Evolutionary conservation across 2,797 vertebrate species (phyloP).

Genomic region (Gymnocypris eckloni): DNA sequence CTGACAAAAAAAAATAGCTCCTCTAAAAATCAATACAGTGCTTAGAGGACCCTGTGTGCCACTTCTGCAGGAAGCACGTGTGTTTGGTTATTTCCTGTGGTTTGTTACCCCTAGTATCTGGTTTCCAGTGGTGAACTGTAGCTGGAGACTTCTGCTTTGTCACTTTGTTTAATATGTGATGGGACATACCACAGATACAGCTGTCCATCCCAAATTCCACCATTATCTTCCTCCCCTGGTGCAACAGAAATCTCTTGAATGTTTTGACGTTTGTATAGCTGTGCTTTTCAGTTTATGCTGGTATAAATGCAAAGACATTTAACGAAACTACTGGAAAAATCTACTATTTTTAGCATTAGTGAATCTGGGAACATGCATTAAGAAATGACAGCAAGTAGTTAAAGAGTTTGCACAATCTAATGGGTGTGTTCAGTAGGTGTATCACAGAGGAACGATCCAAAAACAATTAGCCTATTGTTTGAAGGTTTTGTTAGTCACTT

Average conservation of each 20-base stretch:
- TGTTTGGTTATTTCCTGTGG: slow-evolving; percentile 60
- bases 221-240: slow-evolving; percentile 32
- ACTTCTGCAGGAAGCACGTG: slow-evolving; percentile 66
- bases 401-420: slow-evolving; percentile 60
- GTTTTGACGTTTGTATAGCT: slow-evolving; percentile 51
- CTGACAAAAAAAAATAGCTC: neutral
- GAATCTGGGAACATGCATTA: neutral
- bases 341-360: neutral
- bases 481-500: neutral
- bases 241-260: slow-evolving; percentile 57
- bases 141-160: slow-evolving; percentile 34
- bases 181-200: slow-evolving; percentile 52
- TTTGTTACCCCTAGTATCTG: slow-evolving; percentile 52
- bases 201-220: slow-evolving; percentile 25
- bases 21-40: slow-evolving; percentile 59
- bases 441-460: slow-evolving; percentile 62
- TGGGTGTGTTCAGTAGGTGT: slow-evolving; percentile 75
- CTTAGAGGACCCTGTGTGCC: slow-evolving; percentile 60
- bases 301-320: neutral
- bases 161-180: slow-evolving; percentile 55
- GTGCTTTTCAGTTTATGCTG: slow-evolving; percentile 23
- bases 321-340: neutral
- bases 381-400: slow-evolving; percentile 65
- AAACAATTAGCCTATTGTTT: slow-evolving; percentile 32
- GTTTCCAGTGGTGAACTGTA: slow-evolving; percentile 60